These are phyloP conservation scores for Drosophila monieri DNA, from an alignment of 2,888 invertebrate species.

Conservation along the genomic window DNA sequence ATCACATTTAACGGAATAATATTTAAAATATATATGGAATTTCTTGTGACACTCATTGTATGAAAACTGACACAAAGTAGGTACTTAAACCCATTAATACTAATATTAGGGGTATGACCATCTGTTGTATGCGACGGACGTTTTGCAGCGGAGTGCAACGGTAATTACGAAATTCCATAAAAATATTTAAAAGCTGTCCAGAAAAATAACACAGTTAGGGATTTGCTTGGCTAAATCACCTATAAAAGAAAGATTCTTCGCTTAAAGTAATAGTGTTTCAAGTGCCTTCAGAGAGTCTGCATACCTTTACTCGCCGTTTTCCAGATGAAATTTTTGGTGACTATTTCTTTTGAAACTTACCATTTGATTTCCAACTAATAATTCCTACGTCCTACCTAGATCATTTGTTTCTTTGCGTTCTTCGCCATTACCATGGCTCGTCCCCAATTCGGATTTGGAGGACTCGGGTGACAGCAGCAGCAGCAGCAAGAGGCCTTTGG, in stretches of 20 bases:
- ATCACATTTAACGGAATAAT: too few relatives aligned
- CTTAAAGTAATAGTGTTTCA: background rate
- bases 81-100: too few relatives aligned
- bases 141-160: too few relatives aligned
- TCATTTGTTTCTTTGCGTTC: background rate
- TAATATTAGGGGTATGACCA: too few relatives aligned
- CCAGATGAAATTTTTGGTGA: background rate
- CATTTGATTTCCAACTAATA: background rate
- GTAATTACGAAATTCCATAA: too few relatives aligned
- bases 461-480: background rate
- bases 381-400: background rate
- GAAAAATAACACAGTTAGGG: too few relatives aligned
- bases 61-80: too few relatives aligned
- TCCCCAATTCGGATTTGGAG: background rate
- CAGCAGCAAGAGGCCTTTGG: background rate
- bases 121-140: too few relatives aligned
- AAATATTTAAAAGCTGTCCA: too few relatives aligned
- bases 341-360: background rate
- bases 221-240: background rate
- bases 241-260: background rate
- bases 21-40: too few relatives aligned
- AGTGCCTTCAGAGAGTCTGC: background rate
- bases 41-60: too few relatives aligned
- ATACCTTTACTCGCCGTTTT: background rate
- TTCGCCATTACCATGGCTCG: background rate